Evolutionary conservation across 2,113 vertebrate species (phyloP).

Genomic region (Sapayoa aenigma): DNA sequence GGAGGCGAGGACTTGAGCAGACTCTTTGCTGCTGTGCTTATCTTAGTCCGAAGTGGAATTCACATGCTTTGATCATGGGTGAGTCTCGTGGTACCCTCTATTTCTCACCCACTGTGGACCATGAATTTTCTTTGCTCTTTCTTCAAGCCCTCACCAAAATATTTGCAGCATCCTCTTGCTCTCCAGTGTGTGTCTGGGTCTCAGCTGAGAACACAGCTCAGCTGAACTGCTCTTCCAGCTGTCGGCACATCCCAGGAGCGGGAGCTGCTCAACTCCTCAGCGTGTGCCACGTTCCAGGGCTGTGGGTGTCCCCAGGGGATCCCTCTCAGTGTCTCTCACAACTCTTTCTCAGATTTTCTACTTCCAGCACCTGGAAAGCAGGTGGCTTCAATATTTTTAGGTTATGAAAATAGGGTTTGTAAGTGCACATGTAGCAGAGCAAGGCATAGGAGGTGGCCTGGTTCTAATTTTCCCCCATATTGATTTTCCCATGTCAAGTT

Average conservation of each 20-base stretch:
- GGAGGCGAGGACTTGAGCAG: neutral
- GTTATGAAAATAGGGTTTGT: neutral
- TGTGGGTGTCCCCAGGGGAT: neutral
- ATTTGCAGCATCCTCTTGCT: neutral
- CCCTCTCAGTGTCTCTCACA: neutral
- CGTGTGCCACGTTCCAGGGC: accelerated
- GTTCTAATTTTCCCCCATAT: neutral
- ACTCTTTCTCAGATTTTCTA: neutral
- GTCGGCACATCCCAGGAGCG: accelerated
- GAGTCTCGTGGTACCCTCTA: neutral
- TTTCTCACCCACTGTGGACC: neutral
- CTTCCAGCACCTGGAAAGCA: neutral
- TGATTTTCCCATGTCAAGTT: neutral
- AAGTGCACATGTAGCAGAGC: neutral
- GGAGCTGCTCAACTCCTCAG: neutral
- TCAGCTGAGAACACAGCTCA: neutral
- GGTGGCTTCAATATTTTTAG: neutral
- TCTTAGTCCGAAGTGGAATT: neutral
- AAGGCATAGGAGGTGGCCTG: neutral
- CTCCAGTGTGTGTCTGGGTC: neutral
- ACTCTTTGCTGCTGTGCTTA: neutral
- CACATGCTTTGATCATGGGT: accelerated
- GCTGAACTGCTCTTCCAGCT: neutral
- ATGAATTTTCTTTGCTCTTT: neutral
- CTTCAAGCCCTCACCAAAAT: neutral